Evolutionary conservation across 1,140 invertebrate genomes (phyloP), one percentile per base, ranked within the genome.

Genomic region (Hyposmocoma kahamanoa): DNA sequence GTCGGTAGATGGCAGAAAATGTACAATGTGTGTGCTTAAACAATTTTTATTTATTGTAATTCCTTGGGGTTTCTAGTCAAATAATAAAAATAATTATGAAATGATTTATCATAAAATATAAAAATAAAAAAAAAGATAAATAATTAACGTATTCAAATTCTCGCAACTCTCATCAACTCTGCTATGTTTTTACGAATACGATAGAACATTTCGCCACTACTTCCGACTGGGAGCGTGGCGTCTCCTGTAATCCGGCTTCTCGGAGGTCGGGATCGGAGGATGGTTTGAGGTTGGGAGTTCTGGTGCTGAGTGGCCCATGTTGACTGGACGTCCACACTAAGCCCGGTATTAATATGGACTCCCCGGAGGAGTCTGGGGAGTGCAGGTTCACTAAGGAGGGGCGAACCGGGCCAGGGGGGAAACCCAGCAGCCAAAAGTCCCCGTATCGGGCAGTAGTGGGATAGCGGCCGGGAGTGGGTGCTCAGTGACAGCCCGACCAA

Each of bases 351-450:
- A 92, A 96, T 94, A 96, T 96, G 95, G 95, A 88, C 80, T 87
- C 86, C 89, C 88, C 84, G 89, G 92, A 91, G 95, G 94, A 96
- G 90, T 91, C 89, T 83, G 80, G 88, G 89, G 87, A 76, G 81
- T 87, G 93, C 95, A 97, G 95, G 95, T 96, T 93, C 89, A 90
- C 90, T 91, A 93, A 97, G 91, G 95, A 97, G 94, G 91, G 93
- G 93, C 92, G 95, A 88, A 97, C 90, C 92, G 95, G 95, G 95
- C 94, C 95, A 97, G 95, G 92, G 92, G 93, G 94, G 95, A 93
- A 95, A 97, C 72, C 67, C 62, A 78, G 70, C 70, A 75, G 70
- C 68, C 68, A 76, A 76, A 79, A 50, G 93, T 92, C 91, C 91
- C 93, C 94, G 93, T 94, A 94, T 93, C 88, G 92, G 88, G 92